Evolutionary conservation across 2,797 vertebrate genomes (phyloP).

Genomic region (Pseudomugil gertrudae): DNA sequence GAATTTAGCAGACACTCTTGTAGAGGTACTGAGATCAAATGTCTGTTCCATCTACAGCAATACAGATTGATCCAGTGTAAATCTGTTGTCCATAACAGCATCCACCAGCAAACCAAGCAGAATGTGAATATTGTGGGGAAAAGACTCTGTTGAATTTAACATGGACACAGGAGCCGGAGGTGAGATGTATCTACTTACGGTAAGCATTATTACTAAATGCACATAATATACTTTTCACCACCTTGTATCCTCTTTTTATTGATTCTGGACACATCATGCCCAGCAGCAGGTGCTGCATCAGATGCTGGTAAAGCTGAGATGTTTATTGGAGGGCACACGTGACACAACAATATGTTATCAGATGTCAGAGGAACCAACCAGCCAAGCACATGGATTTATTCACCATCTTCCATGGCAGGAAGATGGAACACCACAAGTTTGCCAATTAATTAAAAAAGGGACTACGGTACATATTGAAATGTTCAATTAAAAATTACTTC

Average conservation of each 20-base stretch:
- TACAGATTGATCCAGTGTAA: not conserved
- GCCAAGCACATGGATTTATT: constrained; percentile 19
- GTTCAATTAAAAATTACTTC: not conserved
- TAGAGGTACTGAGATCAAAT: constrained; percentile 46
- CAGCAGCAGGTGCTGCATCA: constrained; percentile 53
- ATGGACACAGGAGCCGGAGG: constrained; percentile 40
- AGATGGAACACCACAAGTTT: constrained; percentile 43
- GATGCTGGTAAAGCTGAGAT: constrained; percentile 51
- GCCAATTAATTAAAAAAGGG: constrained; percentile 3
- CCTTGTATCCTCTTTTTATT: not conserved
- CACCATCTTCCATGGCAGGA: constrained; percentile 10
- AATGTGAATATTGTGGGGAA: constrained; percentile 74
- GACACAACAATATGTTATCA: not conserved
- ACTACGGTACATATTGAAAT: constrained; percentile 23
- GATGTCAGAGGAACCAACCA: not conserved
- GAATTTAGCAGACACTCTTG: constrained; percentile 21
- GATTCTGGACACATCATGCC: constrained; percentile 31
- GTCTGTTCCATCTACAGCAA: not conserved
- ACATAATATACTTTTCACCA: not conserved
- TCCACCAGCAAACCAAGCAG: constrained; percentile 21
- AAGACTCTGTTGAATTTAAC: constrained; percentile 42
- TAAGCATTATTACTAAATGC: not conserved
- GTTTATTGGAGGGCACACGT: constrained; percentile 12
- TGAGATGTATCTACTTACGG: constrained; percentile 28
- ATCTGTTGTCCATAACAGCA: constrained; percentile 30